Conservation (phyloP, 2,797 vertebrate species). For the Hapalemur alaotrensis region DNA sequence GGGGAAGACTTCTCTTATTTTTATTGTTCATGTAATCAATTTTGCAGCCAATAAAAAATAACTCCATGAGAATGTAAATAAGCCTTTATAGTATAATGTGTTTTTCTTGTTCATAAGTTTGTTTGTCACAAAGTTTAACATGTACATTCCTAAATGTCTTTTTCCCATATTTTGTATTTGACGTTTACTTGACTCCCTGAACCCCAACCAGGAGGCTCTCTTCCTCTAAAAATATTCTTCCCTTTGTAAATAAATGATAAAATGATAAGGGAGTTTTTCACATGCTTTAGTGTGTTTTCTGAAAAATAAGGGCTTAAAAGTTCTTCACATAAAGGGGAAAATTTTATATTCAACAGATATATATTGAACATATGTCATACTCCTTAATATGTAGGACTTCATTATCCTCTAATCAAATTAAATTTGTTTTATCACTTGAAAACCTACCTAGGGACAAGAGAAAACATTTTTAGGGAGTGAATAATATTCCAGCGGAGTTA, state of each 20-base stretch:
- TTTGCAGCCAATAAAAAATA: not conserved
- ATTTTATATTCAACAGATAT: not conserved
- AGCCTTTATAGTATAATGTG: not conserved
- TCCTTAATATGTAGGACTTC: not conserved
- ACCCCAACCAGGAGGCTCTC: not conserved
- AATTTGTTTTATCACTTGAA: not conserved
- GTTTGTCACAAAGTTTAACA: not conserved
- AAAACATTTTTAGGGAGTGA: not conserved
- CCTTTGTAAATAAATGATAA: not conserved
- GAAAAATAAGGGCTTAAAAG: not conserved
- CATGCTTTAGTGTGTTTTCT: not conserved
- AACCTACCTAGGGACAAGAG: not conserved
- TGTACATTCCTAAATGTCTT: not conserved
- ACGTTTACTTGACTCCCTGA: not conserved
- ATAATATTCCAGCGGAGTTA: not conserved
- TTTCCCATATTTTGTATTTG: not conserved
- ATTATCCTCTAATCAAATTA: not conserved
- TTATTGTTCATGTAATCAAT: not conserved
- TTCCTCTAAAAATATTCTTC: not conserved
- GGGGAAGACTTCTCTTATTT: not conserved
- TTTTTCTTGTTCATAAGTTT: slow-evolving; percentile 7
- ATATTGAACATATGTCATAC: not conserved
- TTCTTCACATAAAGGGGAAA: not conserved
- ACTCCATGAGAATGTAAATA: not conserved
- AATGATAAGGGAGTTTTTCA: not conserved